Conservation (phyloP, 2,797 vertebrate species). For the Pseudomugil tenellus region DNA sequence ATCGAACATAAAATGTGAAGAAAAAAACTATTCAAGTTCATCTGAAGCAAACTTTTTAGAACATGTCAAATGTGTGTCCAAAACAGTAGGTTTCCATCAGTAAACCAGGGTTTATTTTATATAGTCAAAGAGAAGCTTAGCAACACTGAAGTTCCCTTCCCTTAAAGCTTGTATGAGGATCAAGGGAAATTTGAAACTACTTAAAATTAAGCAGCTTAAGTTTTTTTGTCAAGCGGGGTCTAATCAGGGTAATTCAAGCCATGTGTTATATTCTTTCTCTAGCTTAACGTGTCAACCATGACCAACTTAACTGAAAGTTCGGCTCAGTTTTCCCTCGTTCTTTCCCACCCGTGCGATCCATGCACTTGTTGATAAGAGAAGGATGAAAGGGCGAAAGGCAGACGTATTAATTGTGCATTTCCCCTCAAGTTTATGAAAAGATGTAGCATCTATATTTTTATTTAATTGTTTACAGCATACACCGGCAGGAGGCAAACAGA, state of each 20-base stretch:
- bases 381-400: slow-evolving; percentile 27
- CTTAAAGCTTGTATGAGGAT: slow-evolving; percentile 64
- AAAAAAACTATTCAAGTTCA: slow-evolving; percentile 11
- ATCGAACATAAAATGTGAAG: slow-evolving; percentile 13
- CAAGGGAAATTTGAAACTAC: slow-evolving; percentile 72
- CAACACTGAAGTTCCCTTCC: slow-evolving; percentile 38
- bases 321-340: slow-evolving; percentile 39
- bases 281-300: slow-evolving; percentile 72
- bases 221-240: slow-evolving; percentile 71
- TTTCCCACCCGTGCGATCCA: slow-evolving; percentile 33
- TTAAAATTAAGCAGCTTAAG: slow-evolving; percentile 80
- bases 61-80: slow-evolving; percentile 14
- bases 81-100: slow-evolving; percentile 38
- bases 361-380: slow-evolving; percentile 53
- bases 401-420: slow-evolving; percentile 20
- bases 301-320: slow-evolving; percentile 71
- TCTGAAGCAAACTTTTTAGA: slow-evolving; percentile 5
- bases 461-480: slow-evolving; percentile 26
- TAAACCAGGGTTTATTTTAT: slow-evolving; percentile 46
- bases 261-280: slow-evolving; percentile 64
- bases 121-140: slow-evolving; percentile 53
- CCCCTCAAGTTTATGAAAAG: not conserved
- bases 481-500: slow-evolving; percentile 19
- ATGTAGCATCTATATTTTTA: slow-evolving; percentile 20
- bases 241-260: slow-evolving; percentile 79